Evolutionary conservation across 1,140 invertebrate species (phyloP), one percentile per base, ranked within the genome.

Genomic region (Holotrichia oblita): DNA sequence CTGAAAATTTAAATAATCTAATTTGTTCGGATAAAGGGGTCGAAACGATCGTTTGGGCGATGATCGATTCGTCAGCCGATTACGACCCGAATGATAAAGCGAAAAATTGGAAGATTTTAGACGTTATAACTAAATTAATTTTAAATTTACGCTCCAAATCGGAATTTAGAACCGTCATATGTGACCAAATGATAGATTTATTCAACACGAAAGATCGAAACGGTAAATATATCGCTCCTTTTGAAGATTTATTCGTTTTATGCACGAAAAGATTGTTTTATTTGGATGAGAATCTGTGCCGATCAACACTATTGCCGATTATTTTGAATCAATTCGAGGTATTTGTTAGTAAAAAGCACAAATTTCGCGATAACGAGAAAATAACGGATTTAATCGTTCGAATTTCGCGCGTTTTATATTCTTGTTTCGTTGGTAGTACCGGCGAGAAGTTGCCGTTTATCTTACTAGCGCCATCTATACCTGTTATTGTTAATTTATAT

Each of bases 41-140:
- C 42, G 79, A 89, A 22, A 88, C 89, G n/a, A 82, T 93, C 2
- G 88, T 93, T 34, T 83, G 88, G 81, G 90, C 90, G 76, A 90
- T 94, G 82, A 89, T 93, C 76, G 90, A 92, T 79, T 89, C 89
- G 78, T 86, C 87, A 77, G 86, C 88, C 40, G 89, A 89, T 80
- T 61, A 86, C 27, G 75, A 81, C 41, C 9, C 59, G 10, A 42
- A 88, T 81, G 87, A 90, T 82, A 88, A 85, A 77, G 88, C 90
- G 20, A 86, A 86, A 79, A 89, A 91, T 80, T 94, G 92, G 93
- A 89, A 90, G 81, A 91, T 91, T 87, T 86, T 93, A 82, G 90
- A 93, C 82, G 86, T 91, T 82, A 87, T 94, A 78, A 90, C 90
- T 41, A 91, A 89, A 86, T 88, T 94, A 76, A 88, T 94, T 78